Evolutionary conservation across 2,797 vertebrate genomes (phyloP), one percentile per base, ranked within the genome.

Genomic region (Moxostoma hubbsi): DNA sequence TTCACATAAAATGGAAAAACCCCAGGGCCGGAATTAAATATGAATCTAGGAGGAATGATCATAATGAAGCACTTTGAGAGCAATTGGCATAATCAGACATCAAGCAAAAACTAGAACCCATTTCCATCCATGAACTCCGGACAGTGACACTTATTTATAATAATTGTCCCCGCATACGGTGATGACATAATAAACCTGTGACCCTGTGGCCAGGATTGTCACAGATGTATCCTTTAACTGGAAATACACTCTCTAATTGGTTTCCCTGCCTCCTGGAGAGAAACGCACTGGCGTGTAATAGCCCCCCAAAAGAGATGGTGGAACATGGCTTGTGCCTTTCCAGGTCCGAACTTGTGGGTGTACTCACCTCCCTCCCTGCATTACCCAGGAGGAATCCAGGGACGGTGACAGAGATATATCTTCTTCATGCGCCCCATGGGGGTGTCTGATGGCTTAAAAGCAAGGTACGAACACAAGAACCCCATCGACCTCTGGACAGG

Each of bases 161-260:
- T 90, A 89, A 92, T 80, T 82, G 36, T 36, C 36, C 36, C 36
- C 36, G 36, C 36, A 36, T 36, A 36, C 36, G 1, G 36, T 80
- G 81, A 86, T 88, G 90, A 92, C 91, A 91, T 89, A 87, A 92
- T 93, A 92, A 92, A 91, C 92, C 91, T 76, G 89, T n/a, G 86
- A 93, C 90, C 91, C 83, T 0, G 45, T 88, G 90, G 83, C 83
- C 85, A 53, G 86, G 83, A 85, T 90, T 86, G 90, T 90, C 89
- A 88, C 80, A 43, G 81, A 82, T 85, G 84, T 77, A 86, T 90
- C 89, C 89, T 90, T 86, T 92, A 91, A 91, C 82, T 62, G 81
- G 83, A 75, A 64, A 87, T 69, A 87, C 88, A 82, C 86, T 86
- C 89, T 89, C 88, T 92, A 92, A 93, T 91, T 91, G 91, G 88